Evolutionary conservation across 2,113 vertebrate species (phyloP).

Genomic region (Ramphastos sulfuratus): DNA sequence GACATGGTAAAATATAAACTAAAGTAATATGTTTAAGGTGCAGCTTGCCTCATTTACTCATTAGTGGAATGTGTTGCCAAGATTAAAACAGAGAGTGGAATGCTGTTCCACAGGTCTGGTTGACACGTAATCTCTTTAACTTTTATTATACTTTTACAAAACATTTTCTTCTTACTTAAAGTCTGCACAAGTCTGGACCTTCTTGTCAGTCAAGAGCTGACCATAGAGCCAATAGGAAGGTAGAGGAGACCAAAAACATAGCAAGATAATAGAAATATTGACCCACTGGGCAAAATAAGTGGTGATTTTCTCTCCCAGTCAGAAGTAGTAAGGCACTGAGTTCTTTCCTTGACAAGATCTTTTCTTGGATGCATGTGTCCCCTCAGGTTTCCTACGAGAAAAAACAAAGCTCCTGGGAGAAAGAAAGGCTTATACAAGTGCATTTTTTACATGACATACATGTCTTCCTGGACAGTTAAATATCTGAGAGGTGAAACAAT

Average conservation of each 20-base stretch:
- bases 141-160: background rate
- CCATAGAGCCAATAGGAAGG: background rate
- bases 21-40: background rate
- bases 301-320: background rate
- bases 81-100: conserved; percentile 18
- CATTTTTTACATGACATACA: background rate
- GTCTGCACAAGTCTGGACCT: background rate
- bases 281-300: background rate
- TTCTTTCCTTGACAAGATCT: background rate
- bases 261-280: background rate
- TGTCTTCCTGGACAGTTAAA: background rate
- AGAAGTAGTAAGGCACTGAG: background rate
- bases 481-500: background rate
- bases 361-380: background rate
- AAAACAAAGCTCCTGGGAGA: background rate
- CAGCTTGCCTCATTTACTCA: conserved; percentile 1
- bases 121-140: background rate
- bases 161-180: background rate
- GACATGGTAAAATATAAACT: background rate
- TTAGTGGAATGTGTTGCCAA: background rate
- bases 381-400: background rate
- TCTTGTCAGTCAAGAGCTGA: background rate
- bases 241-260: background rate
- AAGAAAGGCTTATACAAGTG: background rate
- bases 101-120: background rate